phyloP scores from a whole-genome alignment of 1,140 invertebrate genomes.

The Eumeta japonica region DNA sequence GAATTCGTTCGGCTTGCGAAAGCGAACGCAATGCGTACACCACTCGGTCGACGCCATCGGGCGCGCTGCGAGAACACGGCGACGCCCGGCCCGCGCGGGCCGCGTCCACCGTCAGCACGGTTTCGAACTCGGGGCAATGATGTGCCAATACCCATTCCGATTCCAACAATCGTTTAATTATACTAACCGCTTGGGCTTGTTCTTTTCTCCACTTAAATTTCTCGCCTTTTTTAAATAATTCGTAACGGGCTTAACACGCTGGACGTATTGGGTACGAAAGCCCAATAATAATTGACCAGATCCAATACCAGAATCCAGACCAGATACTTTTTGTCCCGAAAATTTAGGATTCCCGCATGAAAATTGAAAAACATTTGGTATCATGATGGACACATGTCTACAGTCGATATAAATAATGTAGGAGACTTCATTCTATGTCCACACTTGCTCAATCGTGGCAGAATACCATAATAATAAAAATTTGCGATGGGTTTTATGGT shows the following conservation, averaged over 20 bases:
- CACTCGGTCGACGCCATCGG: slow-evolving; percentile 21
- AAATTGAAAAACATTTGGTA: no score
- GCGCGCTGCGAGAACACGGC: slow-evolving; percentile 20
- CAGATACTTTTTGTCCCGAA: slow-evolving; percentile 24
- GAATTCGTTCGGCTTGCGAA: slow-evolving; percentile 32
- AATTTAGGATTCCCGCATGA: no score
- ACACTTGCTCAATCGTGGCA: no score
- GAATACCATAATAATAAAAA: no score
- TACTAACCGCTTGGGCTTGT: slow-evolving; percentile 18
- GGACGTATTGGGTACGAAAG: slow-evolving; percentile 41
- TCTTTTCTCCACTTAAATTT: slow-evolving; percentile 14
- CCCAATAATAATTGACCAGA: slow-evolving; percentile 48
- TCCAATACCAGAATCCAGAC: slow-evolving; percentile 45
- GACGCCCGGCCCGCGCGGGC: slow-evolving; percentile 24
- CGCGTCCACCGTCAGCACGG: slow-evolving; percentile 28
- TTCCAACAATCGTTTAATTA: slow-evolving; percentile 22
- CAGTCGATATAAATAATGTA: no score
- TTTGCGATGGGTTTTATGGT: no score
- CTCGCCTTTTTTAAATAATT: slow-evolving; percentile 18
- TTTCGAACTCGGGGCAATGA: slow-evolving; percentile 29
- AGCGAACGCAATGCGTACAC: slow-evolving; percentile 44
- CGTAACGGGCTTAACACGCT: slow-evolving; percentile 26
- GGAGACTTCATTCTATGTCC: no score
- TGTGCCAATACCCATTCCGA: slow-evolving; percentile 31
- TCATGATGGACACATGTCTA: no score